These are phyloP conservation scores for Nyctereutes procyonoides DNA, from an alignment of 2,113 vertebrate genomes.

Conservation along the genomic window DNA sequence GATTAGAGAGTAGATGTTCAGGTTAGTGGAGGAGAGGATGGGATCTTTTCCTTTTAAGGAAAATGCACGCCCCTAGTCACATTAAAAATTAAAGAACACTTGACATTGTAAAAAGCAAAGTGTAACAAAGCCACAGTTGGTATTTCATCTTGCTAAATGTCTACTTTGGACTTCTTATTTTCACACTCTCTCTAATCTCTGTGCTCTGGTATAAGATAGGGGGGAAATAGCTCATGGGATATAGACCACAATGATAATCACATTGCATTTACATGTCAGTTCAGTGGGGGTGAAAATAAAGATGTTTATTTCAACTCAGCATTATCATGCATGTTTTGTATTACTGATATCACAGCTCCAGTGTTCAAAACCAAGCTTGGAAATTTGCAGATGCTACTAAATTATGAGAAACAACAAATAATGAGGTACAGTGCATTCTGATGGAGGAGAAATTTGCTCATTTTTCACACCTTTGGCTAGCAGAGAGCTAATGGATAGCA, in stretches of 20 bases:
- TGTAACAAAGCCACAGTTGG: neutral
- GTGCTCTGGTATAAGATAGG: neutral
- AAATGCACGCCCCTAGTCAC: neutral
- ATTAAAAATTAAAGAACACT: neutral
- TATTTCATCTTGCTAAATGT: neutral
- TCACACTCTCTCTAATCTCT: neutral
- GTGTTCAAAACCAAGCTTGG: conserved; percentile 59
- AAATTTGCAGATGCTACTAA: conserved; percentile 79
- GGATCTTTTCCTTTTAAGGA: neutral
- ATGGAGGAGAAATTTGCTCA: conserved; percentile 54
- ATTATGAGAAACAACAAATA: conserved; percentile 62
- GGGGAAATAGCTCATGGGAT: neutral
- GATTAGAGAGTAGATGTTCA: neutral
- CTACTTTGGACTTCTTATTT: neutral
- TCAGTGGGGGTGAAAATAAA: conserved; percentile 65
- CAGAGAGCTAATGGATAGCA: conserved; percentile 75
- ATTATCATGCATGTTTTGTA: conserved; percentile 73
- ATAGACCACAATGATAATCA: conserved; percentile 52
- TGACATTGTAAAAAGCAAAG: neutral
- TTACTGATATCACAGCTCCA: conserved; percentile 71
- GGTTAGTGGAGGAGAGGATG: neutral
- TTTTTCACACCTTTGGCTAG: conserved; percentile 64
- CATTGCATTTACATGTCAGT: neutral
- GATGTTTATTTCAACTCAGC: conserved; percentile 56
- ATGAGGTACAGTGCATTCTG: conserved; percentile 57